Percentiles rank a stretch among this genome's conserved stretches.
phyloP scores from a whole-genome alignment of 2,113 vertebrate genomes.

The Ahaetulla prasina region DNA sequence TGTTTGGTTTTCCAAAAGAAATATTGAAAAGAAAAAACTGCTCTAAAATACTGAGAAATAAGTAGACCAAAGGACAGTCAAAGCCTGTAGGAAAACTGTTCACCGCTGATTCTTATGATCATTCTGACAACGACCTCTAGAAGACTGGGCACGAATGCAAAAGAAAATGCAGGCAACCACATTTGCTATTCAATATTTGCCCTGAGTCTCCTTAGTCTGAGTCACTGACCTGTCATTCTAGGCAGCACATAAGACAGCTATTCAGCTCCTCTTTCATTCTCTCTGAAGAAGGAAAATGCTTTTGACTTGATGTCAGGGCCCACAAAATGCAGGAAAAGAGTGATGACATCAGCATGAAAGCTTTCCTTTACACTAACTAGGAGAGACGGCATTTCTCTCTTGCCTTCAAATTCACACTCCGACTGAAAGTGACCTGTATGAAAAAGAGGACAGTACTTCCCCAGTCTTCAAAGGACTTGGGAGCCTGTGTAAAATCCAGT shows the following conservation, averaged over 20 bases:
- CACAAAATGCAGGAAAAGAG: slow-evolving; percentile 9
- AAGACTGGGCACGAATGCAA: background rate
- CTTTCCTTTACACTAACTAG: slow-evolving; percentile 13
- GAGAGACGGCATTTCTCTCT: slow-evolving; percentile 6
- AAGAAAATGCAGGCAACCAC: background rate
- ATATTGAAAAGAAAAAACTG: background rate
- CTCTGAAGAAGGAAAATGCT: slow-evolving; percentile 19
- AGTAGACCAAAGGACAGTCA: background rate
- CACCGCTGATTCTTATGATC: background rate
- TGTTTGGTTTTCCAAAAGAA: background rate
- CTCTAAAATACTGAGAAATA: background rate
- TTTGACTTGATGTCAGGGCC: slow-evolving; percentile 26
- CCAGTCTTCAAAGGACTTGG: background rate
- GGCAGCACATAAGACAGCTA: background rate
- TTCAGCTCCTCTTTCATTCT: slow-evolving; percentile 7
- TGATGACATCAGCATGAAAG: slow-evolving; percentile 34
- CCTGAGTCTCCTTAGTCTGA: background rate
- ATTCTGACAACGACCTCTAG: background rate
- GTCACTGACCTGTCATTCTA: slow-evolving; percentile 14
- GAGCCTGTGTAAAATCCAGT: background rate
- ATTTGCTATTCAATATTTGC: slow-evolving; percentile 1
- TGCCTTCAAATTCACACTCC: slow-evolving; percentile 15
- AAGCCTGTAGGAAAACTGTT: background rate
- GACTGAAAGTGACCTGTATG: slow-evolving; percentile 20
- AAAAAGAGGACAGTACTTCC: background rate